phyloP scores from a whole-genome alignment of 2,797 vertebrate genomes.

The Loriculus beryllinus region DNA sequence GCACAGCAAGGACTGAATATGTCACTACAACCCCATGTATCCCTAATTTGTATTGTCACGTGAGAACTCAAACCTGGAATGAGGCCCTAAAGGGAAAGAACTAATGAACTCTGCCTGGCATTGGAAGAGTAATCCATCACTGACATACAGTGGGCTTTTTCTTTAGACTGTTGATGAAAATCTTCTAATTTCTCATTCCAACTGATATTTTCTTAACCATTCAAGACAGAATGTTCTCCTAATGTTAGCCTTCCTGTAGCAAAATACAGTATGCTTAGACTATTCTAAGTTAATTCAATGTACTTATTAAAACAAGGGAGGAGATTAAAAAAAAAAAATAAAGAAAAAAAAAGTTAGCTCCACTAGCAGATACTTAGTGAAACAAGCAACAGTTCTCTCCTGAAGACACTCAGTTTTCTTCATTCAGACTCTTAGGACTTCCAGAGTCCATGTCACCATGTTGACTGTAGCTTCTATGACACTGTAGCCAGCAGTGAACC shows the following conservation, averaged over 20 bases:
- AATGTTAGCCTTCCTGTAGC: background rate
- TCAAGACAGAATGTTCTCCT: background rate
- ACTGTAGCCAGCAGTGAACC: background rate
- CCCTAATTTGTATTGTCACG: constrained; percentile 18
- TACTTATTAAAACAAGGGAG: background rate
- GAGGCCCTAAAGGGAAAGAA: background rate
- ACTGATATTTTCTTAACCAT: background rate
- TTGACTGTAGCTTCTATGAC: background rate
- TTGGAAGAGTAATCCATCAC: constrained; percentile 18
- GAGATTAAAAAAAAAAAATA: background rate
- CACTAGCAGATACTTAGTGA: background rate
- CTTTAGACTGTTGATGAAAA: constrained; percentile 4
- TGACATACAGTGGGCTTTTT: background rate
- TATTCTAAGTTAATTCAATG: background rate
- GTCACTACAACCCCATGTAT: background rate
- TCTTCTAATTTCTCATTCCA: background rate
- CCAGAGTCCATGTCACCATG: background rate
- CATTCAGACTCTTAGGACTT: background rate
- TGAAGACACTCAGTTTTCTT: background rate
- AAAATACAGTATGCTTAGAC: background rate
- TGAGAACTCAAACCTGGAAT: constrained; percentile 18
- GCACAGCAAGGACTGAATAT: constrained; percentile 21
- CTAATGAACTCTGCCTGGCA: constrained; percentile 47
- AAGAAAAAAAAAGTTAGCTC: background rate
- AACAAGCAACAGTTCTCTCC: background rate